Evolutionary conservation across 2,797 vertebrate genomes (phyloP).

Genomic region (Helostoma temminkii): DNA sequence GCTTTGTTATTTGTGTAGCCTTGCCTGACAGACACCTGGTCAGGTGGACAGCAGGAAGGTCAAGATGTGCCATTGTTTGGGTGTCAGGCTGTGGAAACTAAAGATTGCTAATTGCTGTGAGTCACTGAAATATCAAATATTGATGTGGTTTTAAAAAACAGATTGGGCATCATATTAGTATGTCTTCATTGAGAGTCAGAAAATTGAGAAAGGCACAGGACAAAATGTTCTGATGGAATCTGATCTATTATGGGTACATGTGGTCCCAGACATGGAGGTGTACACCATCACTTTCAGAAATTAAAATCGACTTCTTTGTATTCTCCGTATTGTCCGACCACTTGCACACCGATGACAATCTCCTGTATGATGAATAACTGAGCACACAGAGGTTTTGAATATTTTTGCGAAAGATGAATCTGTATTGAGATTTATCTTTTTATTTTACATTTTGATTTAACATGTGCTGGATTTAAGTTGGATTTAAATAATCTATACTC

Average conservation of each 20-base stretch:
- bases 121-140: slow-evolving; percentile 24
- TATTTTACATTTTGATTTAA: not conserved
- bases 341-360: slow-evolving; percentile 30
- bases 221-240: slow-evolving; percentile 60
- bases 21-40: slow-evolving; percentile 41
- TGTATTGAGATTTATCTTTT: not conserved
- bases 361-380: slow-evolving; percentile 53
- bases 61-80: slow-evolving; percentile 38
- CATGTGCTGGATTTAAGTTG: not conserved
- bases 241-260: slow-evolving; percentile 57
- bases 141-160: slow-evolving; percentile 39
- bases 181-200: slow-evolving; percentile 40
- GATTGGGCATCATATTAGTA: slow-evolving; percentile 10
- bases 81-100: not conserved
- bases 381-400: slow-evolving; percentile 8
- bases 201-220: slow-evolving; percentile 54
- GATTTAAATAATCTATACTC: not conserved
- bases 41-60: slow-evolving; percentile 48
- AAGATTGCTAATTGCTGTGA: slow-evolving; percentile 35
- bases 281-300: slow-evolving; percentile 65
- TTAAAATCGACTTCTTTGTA: slow-evolving; percentile 71
- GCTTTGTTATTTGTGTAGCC: slow-evolving; percentile 50
- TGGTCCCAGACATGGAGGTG: slow-evolving; percentile 51
- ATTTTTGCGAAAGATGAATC: slow-evolving; percentile 28
- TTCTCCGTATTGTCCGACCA: slow-evolving; percentile 58